Evolutionary conservation across 2,888 invertebrate species (phyloP), one percentile per base, ranked within the genome.

Genomic region (Hypsopygia costalis): DNA sequence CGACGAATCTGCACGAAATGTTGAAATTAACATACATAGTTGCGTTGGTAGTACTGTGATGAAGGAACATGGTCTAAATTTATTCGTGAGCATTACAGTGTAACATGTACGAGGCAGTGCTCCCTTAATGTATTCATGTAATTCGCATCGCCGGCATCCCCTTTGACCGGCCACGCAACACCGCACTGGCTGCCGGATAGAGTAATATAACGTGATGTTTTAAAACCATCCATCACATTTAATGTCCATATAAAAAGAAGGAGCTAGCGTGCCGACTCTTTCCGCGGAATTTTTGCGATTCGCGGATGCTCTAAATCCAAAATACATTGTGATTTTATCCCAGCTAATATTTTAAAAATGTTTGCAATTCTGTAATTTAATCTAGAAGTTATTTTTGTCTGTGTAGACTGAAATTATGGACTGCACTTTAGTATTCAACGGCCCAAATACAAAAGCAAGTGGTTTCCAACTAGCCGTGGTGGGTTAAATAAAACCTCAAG

Each of bases 111-210:
- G 75, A 77, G 78, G 80, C 73, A 74, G 70, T 79, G 67, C 78
- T 78, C 78, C 82, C 81, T 81, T 88, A 88, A 88, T 87, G 83
- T 88, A 88, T 88, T 88, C 88, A 87, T 86, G 87, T 87, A 87
- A 88, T 87, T 87, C 88, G 81, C 86, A 82, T 86, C 81, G 79
- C 83, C 79, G 83, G 80, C 76, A 82, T 87, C 86, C 86, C 86
- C 87, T 88, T 88, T 88, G 88, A 88, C 88, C 83, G 73, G 75
- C 87, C 87, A 87, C 88, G 88, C 88, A 82, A 85, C 82, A 73
- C 83, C 81, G 80, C 81, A 76, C 79, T 70, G 79, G 67, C 79
- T 64, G 70, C 73, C 72, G 82, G 75, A 86, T 83, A 78, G 76
- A 85, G 82, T 85, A 85, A 83, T 83, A 86, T 81, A 80, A 85